Conservation (phyloP, 2,797 vertebrate genomes). For the Squalus acanthias region DNA sequence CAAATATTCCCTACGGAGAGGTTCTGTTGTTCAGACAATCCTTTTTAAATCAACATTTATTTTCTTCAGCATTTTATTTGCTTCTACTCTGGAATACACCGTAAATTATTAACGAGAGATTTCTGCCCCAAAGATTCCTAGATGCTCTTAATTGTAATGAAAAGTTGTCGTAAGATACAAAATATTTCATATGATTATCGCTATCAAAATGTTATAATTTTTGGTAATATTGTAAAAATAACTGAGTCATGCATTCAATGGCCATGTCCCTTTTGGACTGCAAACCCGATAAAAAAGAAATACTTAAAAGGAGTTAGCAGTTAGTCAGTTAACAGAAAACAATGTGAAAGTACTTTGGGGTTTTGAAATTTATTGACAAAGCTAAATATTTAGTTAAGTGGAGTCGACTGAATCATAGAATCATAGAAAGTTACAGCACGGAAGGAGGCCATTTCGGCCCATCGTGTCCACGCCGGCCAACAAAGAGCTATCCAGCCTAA, state of each 20-base stretch:
- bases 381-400: background rate
- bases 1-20: background rate
- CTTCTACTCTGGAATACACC: background rate
- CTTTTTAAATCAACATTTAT: conserved; percentile 15
- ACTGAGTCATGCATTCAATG: background rate
- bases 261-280: background rate
- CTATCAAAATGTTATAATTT: background rate
- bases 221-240: no score
- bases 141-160: background rate
- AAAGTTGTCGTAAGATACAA: background rate
- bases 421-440: no score
- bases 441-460: no score
- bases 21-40: background rate
- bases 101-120: background rate
- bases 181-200: conserved; percentile 2
- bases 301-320: background rate
- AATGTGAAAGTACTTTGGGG: background rate
- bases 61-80: background rate
- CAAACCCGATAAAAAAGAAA: background rate
- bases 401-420: background rate
- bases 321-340: background rate
- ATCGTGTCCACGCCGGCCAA: no score
- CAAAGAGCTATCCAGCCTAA: no score
- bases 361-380: background rate
- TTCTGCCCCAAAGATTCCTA: background rate